Evolutionary conservation across 2,797 vertebrate species (phyloP), one percentile per base, ranked within the genome.

Genomic region (Sciurus carolinensis): DNA sequence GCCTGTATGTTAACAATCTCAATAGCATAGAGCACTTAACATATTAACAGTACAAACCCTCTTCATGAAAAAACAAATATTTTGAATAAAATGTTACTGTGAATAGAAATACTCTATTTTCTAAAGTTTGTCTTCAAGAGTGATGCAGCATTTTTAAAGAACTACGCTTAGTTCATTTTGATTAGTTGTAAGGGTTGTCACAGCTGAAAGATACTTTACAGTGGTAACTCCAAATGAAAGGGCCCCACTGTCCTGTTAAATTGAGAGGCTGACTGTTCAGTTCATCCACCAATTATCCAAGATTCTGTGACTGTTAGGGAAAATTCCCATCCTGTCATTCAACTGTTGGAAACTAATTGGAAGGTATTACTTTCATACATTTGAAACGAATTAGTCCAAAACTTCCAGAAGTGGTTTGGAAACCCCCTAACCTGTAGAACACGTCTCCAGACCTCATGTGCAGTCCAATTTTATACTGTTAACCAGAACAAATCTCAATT

Each of bases 291-390:
- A 82, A 94, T 71, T 36, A 82, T 2, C 0, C 1, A 66, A 81
- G 91, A 66, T 5, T 90, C 72, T 62, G 64, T 36, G 71, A 47
- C 12, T 57, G 5, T 89, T 71, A n/a, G 77, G 28, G 42, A 81
- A 73, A 80, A 69, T 30, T 73, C 57, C 6, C 20, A 76, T 62
- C 79, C 57, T 71, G 10, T 81, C 76, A 76, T 17, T 90, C 82
- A 57, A 10, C 42, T 94, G 30, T 76, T 89, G 4, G 73, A 95
- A 94, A 93, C 54, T 87, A 76, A 87, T 44, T 94, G 54, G 52
- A 81, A 87, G 66, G 24, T 80, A 7, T 83, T 69, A 18, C 13
- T 81, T 64, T 79, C 91, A 79, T 89, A 59, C 2, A 28, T 59
- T 80, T 59, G 57, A 89, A 89, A 82, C 72, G 59, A 90, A 20